Base-by-base conservation (phyloP, 1,140 invertebrate genomes). In the Calliopsis andreniformis region DNA sequence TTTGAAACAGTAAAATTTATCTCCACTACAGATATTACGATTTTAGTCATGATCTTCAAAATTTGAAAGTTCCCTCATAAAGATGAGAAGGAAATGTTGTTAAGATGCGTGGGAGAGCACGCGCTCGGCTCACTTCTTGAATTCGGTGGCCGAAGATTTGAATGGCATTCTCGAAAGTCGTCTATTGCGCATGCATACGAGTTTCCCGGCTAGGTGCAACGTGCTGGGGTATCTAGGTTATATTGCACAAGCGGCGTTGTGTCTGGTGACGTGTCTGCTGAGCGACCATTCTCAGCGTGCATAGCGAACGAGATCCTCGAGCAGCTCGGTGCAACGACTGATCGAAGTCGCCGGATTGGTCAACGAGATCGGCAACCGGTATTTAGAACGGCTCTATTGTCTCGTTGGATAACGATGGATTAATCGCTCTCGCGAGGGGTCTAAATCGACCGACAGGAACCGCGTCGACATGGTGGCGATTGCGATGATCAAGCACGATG, bases 241-340 rank as follows among this genome's bases (percentile, higher is more conserved):
- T 23, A 58, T 87, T 87, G 83, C 80, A 77, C 78, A 87, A 86
- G 79, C 73, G 43, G 69, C 72, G 70, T 79, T 82, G 75, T 82
- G 84, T 86, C 84, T 86, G 82, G 76, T 85, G 85, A 87, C 84
- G 75, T 86, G 84, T 87, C 84, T 86, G 56, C 69, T 49, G 84
- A 68, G 82, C 72, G 59, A 78, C 76, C 79, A 73, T 76, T 76
- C 80, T 53, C 62, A 49, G 25, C 59, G 55, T 25, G 80, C 63
- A 23, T 61, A 51, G 59, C 61, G 32, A 80, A 77, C 67, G 63
- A 83, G 78, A 80, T 80, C 56, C 68, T 83, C 68, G 82, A 35
- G 55, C 39, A 20, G 20, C 28, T 23, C 56, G 45, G 39, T 69
- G 69, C 58, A 68, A 25, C 68, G 28, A 20, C 58, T 12, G 23